phyloP scores from a whole-genome alignment of 2,113 vertebrate species.

The Phocoena phocoena region DNA sequence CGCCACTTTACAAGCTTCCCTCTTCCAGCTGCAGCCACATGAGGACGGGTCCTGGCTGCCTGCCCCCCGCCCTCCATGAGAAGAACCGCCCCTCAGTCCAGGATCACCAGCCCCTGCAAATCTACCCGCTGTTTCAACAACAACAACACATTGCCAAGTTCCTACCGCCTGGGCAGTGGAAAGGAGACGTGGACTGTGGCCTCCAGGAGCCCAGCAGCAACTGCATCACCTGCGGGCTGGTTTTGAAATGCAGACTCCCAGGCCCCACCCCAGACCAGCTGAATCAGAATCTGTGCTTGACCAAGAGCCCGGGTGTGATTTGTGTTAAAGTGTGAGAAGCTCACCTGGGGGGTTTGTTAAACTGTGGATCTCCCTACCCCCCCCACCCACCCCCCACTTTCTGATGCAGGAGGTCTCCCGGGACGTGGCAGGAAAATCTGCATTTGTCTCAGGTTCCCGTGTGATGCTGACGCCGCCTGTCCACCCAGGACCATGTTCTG shows the following conservation, averaged over 20 bases:
- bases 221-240: too few species aligned
- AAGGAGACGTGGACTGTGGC: too few species aligned
- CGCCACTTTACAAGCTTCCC: neutral
- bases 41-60: rapidly evolving
- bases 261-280: neutral
- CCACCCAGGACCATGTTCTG: neutral
- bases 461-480: rapidly evolving
- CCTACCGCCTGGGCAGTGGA: neutral
- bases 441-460: neutral
- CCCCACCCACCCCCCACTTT: rapidly evolving
- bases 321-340: neutral
- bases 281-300: neutral
- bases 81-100: neutral
- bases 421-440: rapidly evolving
- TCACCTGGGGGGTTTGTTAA: rapidly evolving
- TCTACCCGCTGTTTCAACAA: neutral
- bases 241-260: neutral
- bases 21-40: too few species aligned
- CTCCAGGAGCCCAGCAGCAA: neutral
- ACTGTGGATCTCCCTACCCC: rapidly evolving
- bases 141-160: neutral
- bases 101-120: neutral
- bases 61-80: neutral
- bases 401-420: neutral
- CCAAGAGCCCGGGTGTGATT: neutral